Evolutionary conservation across 30 jellyfish, hydroid and myxozoan species (phyloP), one percentile per base, ranked within the genome.

Genomic region (Cassiopea xamachana): DNA sequence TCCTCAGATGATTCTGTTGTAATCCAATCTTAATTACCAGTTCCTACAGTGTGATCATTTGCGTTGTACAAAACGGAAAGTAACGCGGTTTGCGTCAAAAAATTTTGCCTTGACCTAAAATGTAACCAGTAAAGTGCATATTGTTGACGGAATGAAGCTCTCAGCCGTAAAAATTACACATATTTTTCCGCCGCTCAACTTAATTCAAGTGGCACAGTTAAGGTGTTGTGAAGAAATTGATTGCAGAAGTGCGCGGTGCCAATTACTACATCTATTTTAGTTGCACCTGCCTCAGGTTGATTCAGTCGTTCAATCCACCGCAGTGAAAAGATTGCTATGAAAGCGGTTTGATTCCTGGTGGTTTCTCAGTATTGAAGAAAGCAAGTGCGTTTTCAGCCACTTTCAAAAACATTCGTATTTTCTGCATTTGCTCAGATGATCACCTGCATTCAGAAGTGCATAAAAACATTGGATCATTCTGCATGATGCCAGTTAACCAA

Each of bases 391-490:
- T 60, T 50, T 2, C 17, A 14, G 50, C 87, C 87, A n/a, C 75
- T 48, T 78, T 43, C 87, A 78, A 47, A 48, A 44, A 19, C 48
- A 43, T 78, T 48, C 76, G 75, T 49, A 15, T 18, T 48, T 78
- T 78, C 51, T 50, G 12, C 87, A 78, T 78, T 76, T 78, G 87
- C 87, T 78, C 50, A 16, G 59, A 1, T 78, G n/a, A 78, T 78
- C 87, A 2, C 87, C 87, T 19, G 75, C 87, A 48, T 19, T 7
- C 12, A 6, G 7, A 48, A 44, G 17, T 75, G 6, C 84, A 43
- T 1, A 71, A 6, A 16, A 27, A 10, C 1, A 16, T 10, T 71
- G 1, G 58, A 0, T 71, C 55, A 10, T 39, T 71, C 2, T 71
- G 58, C 80, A 71, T 43, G 50, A 51, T 71, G 80, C 80, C 80